Percentiles rank a stretch among this genome's conserved stretches.
phyloP scores from a whole-genome alignment of 2,113 vertebrate species.

The Pholis gunnellus region DNA sequence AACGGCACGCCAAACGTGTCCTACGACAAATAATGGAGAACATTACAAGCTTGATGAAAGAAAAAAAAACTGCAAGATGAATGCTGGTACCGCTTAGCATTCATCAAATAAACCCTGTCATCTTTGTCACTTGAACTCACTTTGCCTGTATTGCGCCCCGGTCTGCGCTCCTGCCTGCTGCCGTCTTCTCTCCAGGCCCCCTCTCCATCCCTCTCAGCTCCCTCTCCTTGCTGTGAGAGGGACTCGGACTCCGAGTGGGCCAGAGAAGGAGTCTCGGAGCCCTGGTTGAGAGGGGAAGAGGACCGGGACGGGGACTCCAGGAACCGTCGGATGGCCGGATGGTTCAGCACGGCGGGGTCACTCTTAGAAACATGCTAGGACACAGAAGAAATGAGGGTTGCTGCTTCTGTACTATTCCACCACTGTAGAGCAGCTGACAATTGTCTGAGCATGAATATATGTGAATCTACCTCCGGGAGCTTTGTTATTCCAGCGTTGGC shows the following conservation, averaged over 20 bases:
- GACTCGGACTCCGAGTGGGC: constrained; percentile 95
- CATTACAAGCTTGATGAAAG: not conserved
- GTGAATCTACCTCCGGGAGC: constrained; percentile 88
- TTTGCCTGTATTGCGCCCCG: constrained; percentile 86
- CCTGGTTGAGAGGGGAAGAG: constrained; percentile 95
- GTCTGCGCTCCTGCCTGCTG: constrained; percentile 85
- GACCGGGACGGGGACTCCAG: constrained; percentile 96
- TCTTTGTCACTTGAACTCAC: constrained; percentile 73
- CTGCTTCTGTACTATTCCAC: not conserved
- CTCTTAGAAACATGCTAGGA: constrained; percentile 85
- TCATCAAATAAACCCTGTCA: not conserved
- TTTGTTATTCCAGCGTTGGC: constrained; percentile 92
- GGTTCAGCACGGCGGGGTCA: constrained; percentile 92
- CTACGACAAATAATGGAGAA: constrained; percentile 76
- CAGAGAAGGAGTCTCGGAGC: constrained; percentile 93
- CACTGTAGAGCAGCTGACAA: not conserved
- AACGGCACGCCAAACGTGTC: constrained; percentile 87
- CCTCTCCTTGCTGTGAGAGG: constrained; percentile 92
- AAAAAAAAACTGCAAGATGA: not conserved
- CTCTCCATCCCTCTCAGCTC: constrained; percentile 82
- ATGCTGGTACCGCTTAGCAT: too few species aligned
- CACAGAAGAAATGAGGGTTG: constrained; percentile 5
- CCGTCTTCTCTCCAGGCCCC: constrained; percentile 82
- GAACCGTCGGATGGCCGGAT: constrained; percentile 96
- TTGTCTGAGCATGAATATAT: not conserved